Percentiles rank a stretch among this genome's conserved stretches.
Conservation (phyloP, 2,797 vertebrate genomes). For the Choloepus didactylus region DNA sequence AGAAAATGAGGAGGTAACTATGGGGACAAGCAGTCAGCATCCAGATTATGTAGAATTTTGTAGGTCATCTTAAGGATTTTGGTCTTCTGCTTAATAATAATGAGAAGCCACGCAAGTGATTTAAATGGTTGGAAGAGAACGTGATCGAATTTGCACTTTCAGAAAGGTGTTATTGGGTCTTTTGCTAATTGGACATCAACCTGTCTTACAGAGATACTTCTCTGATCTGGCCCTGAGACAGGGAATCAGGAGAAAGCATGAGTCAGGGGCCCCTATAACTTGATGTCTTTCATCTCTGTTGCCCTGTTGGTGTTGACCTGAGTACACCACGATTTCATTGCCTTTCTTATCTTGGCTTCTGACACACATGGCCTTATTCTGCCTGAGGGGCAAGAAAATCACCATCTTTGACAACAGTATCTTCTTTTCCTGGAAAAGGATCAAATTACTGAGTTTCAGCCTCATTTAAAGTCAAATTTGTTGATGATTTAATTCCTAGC, state of each 20-base stretch:
- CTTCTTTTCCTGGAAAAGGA: background rate
- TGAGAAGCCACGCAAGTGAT: slow-evolving; percentile 3
- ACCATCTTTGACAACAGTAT: background rate
- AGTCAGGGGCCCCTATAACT: background rate
- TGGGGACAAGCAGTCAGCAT: background rate
- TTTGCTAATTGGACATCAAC: slow-evolving; percentile 53
- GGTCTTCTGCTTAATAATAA: background rate
- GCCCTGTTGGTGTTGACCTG: background rate
- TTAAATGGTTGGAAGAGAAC: slow-evolving; percentile 14
- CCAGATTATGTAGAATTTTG: background rate
- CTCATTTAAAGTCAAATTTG: slow-evolving; percentile 24
- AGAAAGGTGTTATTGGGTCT: slow-evolving; percentile 17
- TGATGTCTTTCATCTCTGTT: background rate
- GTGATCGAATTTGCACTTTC: slow-evolving; percentile 41
- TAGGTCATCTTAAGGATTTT: background rate
- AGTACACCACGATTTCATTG: background rate
- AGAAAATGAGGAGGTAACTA: background rate
- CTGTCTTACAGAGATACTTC: slow-evolving; percentile 49
- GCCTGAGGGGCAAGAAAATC: slow-evolving; percentile 36
- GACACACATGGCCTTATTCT: background rate
- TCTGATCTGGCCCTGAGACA: slow-evolving; percentile 16
- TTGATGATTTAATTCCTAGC: slow-evolving; percentile 47
- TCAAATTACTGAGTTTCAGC: background rate
- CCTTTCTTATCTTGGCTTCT: slow-evolving; percentile 65
- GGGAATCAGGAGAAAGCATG: background rate